Conservation (phyloP, 30 jellyfish, hydroid and myxozoan genomes). For the Turritopsis dohrnii region DNA sequence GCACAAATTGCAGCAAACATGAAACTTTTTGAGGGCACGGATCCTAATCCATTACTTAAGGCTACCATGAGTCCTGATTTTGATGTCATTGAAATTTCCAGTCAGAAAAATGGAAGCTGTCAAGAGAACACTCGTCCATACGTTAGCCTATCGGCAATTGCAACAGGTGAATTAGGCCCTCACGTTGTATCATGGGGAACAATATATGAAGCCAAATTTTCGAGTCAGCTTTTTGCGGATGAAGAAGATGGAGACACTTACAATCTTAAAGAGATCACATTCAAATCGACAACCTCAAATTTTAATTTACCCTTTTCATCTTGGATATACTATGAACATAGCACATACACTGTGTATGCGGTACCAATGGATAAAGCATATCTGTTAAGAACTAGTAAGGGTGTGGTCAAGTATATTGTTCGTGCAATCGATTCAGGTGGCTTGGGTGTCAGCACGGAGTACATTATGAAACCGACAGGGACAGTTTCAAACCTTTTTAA, state of each 20-base stretch:
- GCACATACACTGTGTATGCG: slow-evolving; percentile 20
- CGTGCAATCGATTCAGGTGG: slow-evolving; percentile 38
- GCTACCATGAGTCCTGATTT: slow-evolving; percentile 59
- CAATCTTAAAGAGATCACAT: slow-evolving; percentile 31
- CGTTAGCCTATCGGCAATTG: slow-evolving; percentile 16
- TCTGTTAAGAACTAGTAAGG: not conserved
- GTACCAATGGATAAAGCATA: slow-evolving; percentile 27
- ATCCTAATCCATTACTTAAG: slow-evolving; percentile 28
- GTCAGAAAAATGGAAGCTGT: slow-evolving; percentile 38
- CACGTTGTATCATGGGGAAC: slow-evolving; percentile 15
- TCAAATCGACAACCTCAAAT: slow-evolving; percentile 11
- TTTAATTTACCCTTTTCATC: slow-evolving; percentile 11
- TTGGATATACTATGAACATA: slow-evolving; percentile 26
- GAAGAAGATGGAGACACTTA: slow-evolving; percentile 87
- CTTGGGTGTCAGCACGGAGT: slow-evolving; percentile 21
- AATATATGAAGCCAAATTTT: slow-evolving; percentile 13
- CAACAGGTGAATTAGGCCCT: slow-evolving; percentile 27
- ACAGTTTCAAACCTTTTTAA: slow-evolving; percentile 41
- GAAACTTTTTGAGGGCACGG: slow-evolving; percentile 20
- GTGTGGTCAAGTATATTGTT: not conserved
- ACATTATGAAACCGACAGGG: slow-evolving; percentile 31
- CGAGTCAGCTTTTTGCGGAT: slow-evolving; percentile 50
- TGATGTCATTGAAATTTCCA: slow-evolving; percentile 30
- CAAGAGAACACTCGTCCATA: slow-evolving; percentile 46
- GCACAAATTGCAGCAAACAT: slow-evolving; percentile 26